A percentile compares a stretch with the other conserved stretches of the same genome.
These are phyloP conservation scores for Marasmarcha lunaedactyla DNA, from an alignment of 2,888 invertebrate genomes.

Conservation along the genomic window DNA sequence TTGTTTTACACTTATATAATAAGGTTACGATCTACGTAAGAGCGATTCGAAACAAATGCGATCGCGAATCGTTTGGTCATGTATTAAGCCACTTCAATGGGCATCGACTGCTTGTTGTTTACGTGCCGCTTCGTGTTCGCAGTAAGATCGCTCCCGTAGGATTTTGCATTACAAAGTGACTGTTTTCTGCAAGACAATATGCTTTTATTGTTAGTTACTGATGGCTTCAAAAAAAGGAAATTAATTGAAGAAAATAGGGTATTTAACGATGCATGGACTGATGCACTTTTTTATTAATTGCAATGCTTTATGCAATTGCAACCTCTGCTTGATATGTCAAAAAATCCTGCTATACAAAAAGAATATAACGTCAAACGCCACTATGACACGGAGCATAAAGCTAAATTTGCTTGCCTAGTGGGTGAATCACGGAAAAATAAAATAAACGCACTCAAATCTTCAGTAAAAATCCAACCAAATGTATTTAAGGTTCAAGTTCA, in stretches of 20 bases:
- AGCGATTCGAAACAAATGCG: too few species aligned
- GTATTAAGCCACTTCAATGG: neutral
- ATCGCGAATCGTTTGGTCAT: too few species aligned
- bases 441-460: slow-evolving; percentile 6
- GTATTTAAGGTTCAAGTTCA: slow-evolving; percentile 1
- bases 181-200: neutral
- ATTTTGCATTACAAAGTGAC: neutral
- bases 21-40: too few species aligned
- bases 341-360: slow-evolving; percentile 6
- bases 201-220: neutral
- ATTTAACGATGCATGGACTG: slow-evolving; percentile 6
- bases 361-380: slow-evolving; percentile 9
- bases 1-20: too few species aligned
- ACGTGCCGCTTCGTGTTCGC: neutral
- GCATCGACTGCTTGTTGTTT: neutral
- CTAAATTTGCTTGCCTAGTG: slow-evolving; percentile 6
- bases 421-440: slow-evolving; percentile 7
- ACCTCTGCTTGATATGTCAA: slow-evolving; percentile 9
- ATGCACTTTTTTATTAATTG: slow-evolving; percentile 10
- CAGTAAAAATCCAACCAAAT: slow-evolving; percentile 6
- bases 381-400: slow-evolving; percentile 8
- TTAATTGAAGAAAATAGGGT: slow-evolving; percentile 3
- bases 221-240: slow-evolving; percentile 3
- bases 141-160: neutral
- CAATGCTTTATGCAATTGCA: too few species aligned